phyloP scores from a whole-genome alignment of 2,888 invertebrate genomes.

The Syrista parreyssii region DNA sequence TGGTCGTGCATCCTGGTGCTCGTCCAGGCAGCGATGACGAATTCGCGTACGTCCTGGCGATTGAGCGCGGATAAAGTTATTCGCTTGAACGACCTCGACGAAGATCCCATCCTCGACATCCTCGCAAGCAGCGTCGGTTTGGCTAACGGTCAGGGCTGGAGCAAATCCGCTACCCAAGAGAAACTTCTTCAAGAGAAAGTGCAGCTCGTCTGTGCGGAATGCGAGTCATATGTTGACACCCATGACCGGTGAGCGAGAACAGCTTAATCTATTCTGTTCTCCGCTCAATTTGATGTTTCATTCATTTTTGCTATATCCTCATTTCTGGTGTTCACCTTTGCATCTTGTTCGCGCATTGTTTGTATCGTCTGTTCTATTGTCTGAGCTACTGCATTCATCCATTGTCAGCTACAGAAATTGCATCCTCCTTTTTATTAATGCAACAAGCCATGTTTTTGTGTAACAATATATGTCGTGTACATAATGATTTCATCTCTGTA shows the following conservation, averaged over 20 bases:
- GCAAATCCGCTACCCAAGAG: constrained; percentile 49
- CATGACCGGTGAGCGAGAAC: constrained; percentile 48
- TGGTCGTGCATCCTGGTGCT: constrained; percentile 56
- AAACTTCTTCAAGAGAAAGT: constrained; percentile 49
- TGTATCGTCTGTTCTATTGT: neutral
- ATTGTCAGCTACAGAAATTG: neutral
- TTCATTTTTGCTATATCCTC: neutral
- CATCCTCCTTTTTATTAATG: neutral
- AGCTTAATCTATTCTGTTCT: neutral
- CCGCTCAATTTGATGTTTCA: neutral
- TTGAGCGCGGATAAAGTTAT: constrained; percentile 81
- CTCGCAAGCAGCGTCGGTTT: constrained; percentile 75
- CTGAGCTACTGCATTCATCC: neutral
- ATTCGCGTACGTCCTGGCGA: constrained; percentile 88
- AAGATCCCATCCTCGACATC: constrained; percentile 81
- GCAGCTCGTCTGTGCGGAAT: constrained; percentile 58
- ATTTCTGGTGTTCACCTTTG: neutral
- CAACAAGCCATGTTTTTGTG: neutral
- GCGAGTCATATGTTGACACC: constrained; percentile 49
- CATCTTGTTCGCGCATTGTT: neutral
- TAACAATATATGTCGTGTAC: neutral
- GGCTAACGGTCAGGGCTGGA: constrained; percentile 58
- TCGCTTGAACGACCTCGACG: constrained; percentile 72
- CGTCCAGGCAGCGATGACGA: constrained; percentile 69
- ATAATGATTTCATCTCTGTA: neutral